Evolutionary conservation across 1,140 invertebrate species (phyloP).

Genomic region (Caenorhabditis remanei): DNA sequence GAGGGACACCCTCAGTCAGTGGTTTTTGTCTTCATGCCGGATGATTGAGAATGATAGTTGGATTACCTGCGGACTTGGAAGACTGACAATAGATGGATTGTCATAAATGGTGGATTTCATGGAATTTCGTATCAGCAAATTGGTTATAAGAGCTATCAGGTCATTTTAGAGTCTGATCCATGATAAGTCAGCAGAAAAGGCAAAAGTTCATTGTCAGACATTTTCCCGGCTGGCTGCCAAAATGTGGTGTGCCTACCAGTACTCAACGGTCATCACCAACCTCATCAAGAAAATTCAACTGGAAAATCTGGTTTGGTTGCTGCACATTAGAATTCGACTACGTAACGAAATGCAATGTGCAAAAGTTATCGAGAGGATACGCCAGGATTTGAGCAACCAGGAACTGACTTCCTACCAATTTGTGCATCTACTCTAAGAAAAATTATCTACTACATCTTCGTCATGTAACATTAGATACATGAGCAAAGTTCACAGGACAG

Average conservation of each 20-base stretch:
- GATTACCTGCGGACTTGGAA: neutral
- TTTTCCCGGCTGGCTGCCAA: too few species aligned
- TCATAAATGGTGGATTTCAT: conserved; percentile 6
- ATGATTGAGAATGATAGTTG: neutral
- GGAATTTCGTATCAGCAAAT: conserved; percentile 26
- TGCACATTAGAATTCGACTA: conserved; percentile 39
- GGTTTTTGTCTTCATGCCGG: neutral
- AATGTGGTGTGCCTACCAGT: conserved; percentile 5
- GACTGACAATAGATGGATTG: conserved; percentile 25
- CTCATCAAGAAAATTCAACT: conserved; percentile 21
- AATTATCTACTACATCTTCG: neutral
- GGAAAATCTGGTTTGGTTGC: conserved; percentile 7
- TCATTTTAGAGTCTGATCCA: neutral
- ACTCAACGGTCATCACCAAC: neutral
- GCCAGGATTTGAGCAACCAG: neutral
- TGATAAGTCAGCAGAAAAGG: neutral
- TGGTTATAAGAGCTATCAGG: neutral
- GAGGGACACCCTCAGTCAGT: neutral
- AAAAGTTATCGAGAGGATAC: neutral
- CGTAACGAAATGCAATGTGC: neutral
- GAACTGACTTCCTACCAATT: conserved; percentile 7
- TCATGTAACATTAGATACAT: neutral
- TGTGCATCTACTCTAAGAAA: neutral
- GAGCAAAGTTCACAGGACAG: conserved; percentile 31
- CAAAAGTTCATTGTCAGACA: neutral